A percentile compares a stretch with the other conserved stretches of the same genome.
phyloP scores from a whole-genome alignment of 64 coral and sea anemone species.

The Montipora capricornis region DNA sequence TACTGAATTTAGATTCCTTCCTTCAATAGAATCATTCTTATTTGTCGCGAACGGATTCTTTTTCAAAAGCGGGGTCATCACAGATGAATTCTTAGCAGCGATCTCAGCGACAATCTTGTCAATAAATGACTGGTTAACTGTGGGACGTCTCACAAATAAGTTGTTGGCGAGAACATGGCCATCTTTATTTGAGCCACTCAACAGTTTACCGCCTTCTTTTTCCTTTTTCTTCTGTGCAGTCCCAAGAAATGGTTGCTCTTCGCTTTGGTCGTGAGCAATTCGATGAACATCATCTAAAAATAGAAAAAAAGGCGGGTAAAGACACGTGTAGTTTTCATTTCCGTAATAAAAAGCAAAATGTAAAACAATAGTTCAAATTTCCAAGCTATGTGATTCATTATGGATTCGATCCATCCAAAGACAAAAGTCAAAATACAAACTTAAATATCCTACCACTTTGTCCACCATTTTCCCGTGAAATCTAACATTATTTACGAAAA shows the following conservation, averaged over 20 bases:
- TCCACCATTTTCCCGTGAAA: background rate
- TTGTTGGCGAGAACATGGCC: background rate
- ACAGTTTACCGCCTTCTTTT: background rate
- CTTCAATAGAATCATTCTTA: background rate
- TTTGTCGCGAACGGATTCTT: background rate
- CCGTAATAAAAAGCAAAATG: too few relatives aligned
- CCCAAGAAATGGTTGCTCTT: background rate
- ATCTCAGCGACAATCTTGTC: conserved; percentile 42
- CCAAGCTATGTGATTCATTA: too few relatives aligned
- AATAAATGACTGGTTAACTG: conserved; percentile 30
- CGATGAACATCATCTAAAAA: background rate
- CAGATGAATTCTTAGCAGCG: background rate
- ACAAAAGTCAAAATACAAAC: background rate
- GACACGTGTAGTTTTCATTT: too few relatives aligned
- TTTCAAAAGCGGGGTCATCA: background rate
- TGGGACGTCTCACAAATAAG: background rate
- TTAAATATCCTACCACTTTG: background rate
- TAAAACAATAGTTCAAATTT: background rate
- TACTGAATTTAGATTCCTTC: background rate
- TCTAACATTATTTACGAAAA: background rate
- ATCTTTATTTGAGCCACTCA: background rate
- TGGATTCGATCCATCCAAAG: background rate
- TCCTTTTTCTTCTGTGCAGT: background rate
- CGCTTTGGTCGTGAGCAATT: background rate
- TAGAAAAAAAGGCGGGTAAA: background rate